Conservation (phyloP, 1,140 invertebrate genomes). For the Macrobrachium nipponense region DNA sequence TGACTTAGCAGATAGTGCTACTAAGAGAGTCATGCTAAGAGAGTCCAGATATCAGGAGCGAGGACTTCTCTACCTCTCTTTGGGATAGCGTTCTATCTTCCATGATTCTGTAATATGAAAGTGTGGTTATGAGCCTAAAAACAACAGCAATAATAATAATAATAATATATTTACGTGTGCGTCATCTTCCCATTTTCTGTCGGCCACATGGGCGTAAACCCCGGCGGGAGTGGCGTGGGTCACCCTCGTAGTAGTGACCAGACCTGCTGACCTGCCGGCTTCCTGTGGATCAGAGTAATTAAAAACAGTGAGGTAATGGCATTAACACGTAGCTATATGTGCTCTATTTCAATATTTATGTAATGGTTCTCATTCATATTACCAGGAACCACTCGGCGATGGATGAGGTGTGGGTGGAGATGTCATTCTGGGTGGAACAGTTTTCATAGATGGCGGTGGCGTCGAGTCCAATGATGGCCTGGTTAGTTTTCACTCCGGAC, state of each 20-base stretch:
- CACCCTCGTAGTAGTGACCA: constrained; percentile 90
- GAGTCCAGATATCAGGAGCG: no score
- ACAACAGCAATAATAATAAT: no score
- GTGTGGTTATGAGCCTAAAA: no score
- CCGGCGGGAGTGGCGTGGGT: constrained; percentile 92
- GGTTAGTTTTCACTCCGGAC: constrained; percentile 79
- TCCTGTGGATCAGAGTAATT: constrained; percentile 42
- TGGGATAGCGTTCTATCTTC: no score
- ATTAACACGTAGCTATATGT: no score
- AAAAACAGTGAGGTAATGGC: no score
- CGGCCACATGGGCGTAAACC: constrained; percentile 82
- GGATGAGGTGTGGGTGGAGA: constrained; percentile 74
- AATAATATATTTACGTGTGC: constrained; percentile 53
- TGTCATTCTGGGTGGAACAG: constrained; percentile 73
- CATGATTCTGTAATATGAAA: no score
- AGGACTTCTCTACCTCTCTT: no score
- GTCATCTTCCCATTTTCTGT: constrained; percentile 83
- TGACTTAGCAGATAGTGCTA: no score
- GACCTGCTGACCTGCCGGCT: constrained; percentile 74
- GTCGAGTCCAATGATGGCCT: constrained; percentile 48
- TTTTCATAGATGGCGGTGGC: constrained; percentile 39
- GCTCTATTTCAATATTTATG: no score
- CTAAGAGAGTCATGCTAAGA: no score
- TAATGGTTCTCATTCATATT: neutral
- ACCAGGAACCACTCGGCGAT: constrained; percentile 67